Evolutionary conservation across 2,888 invertebrate species (phyloP).

Genomic region (Phrixothrix hirtus): DNA sequence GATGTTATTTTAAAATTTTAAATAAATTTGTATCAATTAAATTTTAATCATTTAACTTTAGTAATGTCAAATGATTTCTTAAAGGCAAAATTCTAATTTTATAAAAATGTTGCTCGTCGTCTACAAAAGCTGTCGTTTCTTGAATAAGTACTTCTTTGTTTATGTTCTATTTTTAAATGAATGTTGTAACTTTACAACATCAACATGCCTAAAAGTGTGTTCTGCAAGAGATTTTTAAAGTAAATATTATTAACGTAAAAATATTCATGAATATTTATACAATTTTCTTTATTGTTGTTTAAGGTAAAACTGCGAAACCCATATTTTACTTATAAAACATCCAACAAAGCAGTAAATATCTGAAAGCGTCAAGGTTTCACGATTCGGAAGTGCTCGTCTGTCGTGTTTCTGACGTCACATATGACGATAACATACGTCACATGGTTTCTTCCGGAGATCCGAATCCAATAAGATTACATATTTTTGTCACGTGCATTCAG

Average conservation of each 20-base stretch:
- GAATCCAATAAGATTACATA: conserved; percentile 52
- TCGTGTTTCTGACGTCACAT: conserved; percentile 26
- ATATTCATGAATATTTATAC: neutral
- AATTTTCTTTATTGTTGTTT: neutral
- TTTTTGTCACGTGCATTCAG: conserved; percentile 57
- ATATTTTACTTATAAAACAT: too few relatives aligned
- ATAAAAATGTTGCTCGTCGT: too few relatives aligned
- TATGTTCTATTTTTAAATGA: neutral
- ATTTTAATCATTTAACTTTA: neutral
- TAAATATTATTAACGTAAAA: neutral
- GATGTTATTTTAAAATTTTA: too few relatives aligned
- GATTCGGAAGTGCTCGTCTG: conserved; percentile 27
- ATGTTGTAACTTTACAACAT: neutral
- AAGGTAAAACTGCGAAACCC: too few relatives aligned
- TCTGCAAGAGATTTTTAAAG: too few relatives aligned
- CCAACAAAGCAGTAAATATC: conserved; percentile 7
- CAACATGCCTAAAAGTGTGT: too few relatives aligned
- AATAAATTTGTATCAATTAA: too few relatives aligned
- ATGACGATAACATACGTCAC: conserved; percentile 28
- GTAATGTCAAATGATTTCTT: too few relatives aligned
- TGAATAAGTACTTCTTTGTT: neutral
- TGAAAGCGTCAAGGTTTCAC: conserved; percentile 28
- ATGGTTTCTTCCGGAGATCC: conserved; percentile 51
- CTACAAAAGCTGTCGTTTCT: neutral
- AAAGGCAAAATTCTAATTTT: too few relatives aligned